A percentile compares a stretch with the other conserved stretches of the same genome.
These are phyloP conservation scores for Nycticebus coucang DNA, from an alignment of 2,113 vertebrate species.

Conservation along the genomic window DNA sequence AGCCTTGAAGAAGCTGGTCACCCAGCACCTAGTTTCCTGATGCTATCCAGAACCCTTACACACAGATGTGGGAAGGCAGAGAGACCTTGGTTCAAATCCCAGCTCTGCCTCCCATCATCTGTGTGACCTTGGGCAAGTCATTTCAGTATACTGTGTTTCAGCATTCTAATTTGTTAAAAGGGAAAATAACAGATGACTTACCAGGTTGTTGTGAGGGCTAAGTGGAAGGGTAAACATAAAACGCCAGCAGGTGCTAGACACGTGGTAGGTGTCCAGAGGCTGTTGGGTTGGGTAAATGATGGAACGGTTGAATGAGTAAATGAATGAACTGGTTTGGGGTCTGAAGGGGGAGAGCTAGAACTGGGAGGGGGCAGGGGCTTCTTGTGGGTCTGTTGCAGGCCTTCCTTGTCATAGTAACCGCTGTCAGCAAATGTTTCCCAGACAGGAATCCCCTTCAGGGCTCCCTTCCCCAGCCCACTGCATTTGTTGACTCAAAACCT, in stretches of 20 bases:
- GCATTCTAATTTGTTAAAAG: background rate
- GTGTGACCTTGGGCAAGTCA: background rate
- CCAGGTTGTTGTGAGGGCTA: background rate
- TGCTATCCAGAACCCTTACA: background rate
- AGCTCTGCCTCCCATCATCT: background rate
- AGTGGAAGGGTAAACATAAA: background rate
- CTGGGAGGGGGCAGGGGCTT: background rate
- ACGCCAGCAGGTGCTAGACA: background rate
- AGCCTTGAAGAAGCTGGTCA: background rate
- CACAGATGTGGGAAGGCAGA: background rate
- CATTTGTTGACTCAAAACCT: slow-evolving; percentile 81
- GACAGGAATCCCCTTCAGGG: slow-evolving; percentile 80
- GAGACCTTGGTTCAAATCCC: background rate
- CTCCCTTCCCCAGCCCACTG: slow-evolving; percentile 75
- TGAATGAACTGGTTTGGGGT: background rate
- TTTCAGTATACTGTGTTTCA: background rate
- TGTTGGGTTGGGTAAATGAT: background rate
- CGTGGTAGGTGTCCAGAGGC: slow-evolving; percentile 2
- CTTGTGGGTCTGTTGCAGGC: background rate
- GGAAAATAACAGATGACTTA: background rate
- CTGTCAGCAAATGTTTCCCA: slow-evolving; percentile 75
- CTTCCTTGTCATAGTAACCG: slow-evolving; percentile 69
- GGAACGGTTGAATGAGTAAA: background rate
- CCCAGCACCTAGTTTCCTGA: background rate
- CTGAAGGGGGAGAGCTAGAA: background rate